Conservation (phyloP, 1,140 invertebrate genomes). For the Drosophila teissieri region DNA sequence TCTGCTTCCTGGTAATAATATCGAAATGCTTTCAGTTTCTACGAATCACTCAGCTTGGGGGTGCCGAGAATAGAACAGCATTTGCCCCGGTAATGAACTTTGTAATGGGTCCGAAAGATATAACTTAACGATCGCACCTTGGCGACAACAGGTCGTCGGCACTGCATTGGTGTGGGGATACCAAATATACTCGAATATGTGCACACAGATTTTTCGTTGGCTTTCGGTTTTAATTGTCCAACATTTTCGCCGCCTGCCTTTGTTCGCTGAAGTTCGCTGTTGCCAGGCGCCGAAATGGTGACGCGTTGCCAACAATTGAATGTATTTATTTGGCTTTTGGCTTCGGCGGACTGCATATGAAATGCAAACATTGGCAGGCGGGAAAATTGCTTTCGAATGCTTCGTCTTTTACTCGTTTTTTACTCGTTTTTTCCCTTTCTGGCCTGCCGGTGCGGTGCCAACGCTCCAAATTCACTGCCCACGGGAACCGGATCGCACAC, state of each 20-base stretch:
- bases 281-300: slow-evolving; percentile 53
- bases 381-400: slow-evolving; percentile 8
- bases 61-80: background rate
- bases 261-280: slow-evolving; percentile 40
- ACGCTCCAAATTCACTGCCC: slow-evolving; percentile 26
- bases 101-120: slow-evolving; percentile 13
- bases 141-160: slow-evolving; percentile 39
- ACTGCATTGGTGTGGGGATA: slow-evolving; percentile 17
- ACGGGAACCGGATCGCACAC: slow-evolving; percentile 22
- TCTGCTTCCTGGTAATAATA: background rate
- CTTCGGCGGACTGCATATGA: slow-evolving; percentile 31
- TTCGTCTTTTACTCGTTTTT: slow-evolving; percentile 1
- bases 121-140: slow-evolving; percentile 39
- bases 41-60: background rate
- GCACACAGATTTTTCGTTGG: slow-evolving; percentile 26
- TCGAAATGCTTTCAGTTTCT: background rate
- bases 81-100: slow-evolving; percentile 13
- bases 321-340: slow-evolving; percentile 42
- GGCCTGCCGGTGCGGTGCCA: slow-evolving; percentile 15
- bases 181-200: slow-evolving; percentile 21
- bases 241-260: slow-evolving; percentile 39
- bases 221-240: slow-evolving; percentile 32
- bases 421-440: slow-evolving; percentile 2
- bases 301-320: slow-evolving; percentile 45
- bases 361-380: slow-evolving; percentile 28